These are phyloP conservation scores for Platycheirus rosarum DNA, from an alignment of 2,888 invertebrate species.

Conservation along the genomic window DNA sequence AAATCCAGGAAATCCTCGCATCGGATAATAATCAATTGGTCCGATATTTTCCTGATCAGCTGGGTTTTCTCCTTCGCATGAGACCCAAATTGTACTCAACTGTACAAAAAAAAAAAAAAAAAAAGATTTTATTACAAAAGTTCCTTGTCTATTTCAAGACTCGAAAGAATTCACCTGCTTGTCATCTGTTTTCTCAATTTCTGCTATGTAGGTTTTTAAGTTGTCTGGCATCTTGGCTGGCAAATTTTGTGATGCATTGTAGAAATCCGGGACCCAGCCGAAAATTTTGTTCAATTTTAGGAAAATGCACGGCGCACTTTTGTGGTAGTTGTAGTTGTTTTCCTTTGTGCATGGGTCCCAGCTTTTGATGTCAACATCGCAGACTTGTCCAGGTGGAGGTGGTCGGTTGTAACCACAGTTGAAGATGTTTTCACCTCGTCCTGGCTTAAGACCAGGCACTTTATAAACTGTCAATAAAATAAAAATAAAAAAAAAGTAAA, in stretches of 20 bases:
- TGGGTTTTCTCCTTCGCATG: slow-evolving; percentile 96
- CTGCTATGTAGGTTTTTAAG: slow-evolving; percentile 87
- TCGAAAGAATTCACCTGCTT: slow-evolving; percentile 78
- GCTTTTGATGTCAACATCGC: slow-evolving; percentile 92
- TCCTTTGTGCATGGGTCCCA: slow-evolving; percentile 92
- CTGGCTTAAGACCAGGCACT: slow-evolving; percentile 88
- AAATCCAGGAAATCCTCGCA: slow-evolving; percentile 93
- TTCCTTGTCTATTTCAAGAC: not conserved
- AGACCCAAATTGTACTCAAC: slow-evolving; percentile 94
- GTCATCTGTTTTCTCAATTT: slow-evolving; percentile 82
- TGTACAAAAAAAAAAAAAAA: slow-evolving; percentile 81
- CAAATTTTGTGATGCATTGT: slow-evolving; percentile 87
- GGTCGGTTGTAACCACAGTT: slow-evolving; percentile 89
- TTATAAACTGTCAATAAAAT: slow-evolving; percentile 86
- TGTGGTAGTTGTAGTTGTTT: slow-evolving; percentile 94
- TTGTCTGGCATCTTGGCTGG: slow-evolving; percentile 89
- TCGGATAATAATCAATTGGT: slow-evolving; percentile 90
- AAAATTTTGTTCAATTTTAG: slow-evolving; percentile 98
- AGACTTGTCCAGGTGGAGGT: slow-evolving; percentile 90
- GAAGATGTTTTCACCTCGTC: slow-evolving; percentile 89
- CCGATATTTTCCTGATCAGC: slow-evolving; percentile 96
- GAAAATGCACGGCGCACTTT: slow-evolving; percentile 96
- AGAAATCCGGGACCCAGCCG: slow-evolving; percentile 93
- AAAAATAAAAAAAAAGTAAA: slow-evolving; percentile 1
- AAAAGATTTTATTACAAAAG: too few relatives aligned